Percentiles rank a stretch among this genome's conserved stretches.
These are phyloP conservation scores for Papilio protenor DNA, from an alignment of 2,888 invertebrate genomes.

Conservation along the genomic window DNA sequence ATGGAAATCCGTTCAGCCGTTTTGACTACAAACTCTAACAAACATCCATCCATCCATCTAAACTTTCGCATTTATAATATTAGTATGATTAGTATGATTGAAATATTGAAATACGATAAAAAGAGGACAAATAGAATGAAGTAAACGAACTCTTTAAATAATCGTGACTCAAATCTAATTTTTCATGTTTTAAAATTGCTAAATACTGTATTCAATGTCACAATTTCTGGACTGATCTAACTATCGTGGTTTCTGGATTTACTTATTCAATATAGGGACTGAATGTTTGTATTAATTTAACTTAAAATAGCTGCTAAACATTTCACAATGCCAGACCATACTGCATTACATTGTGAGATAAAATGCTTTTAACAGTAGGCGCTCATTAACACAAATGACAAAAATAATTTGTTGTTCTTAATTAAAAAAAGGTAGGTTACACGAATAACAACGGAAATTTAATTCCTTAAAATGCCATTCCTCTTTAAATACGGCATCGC, in stretches of 20 bases:
- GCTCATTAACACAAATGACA: conserved; percentile 38
- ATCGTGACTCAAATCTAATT: background rate
- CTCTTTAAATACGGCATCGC: conserved; percentile 4
- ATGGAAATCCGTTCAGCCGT: too few relatives aligned
- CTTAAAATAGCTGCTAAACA: background rate
- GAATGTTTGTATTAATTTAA: background rate
- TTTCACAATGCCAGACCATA: background rate
- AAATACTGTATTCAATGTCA: background rate
- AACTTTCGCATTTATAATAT: too few relatives aligned
- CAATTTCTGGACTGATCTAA: background rate
- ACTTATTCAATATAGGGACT: background rate
- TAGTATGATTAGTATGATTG: too few relatives aligned
- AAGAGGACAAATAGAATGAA: background rate
- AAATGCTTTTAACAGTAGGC: conserved; percentile 31
- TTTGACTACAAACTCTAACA: too few relatives aligned
- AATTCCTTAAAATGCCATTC: conserved; percentile 29
- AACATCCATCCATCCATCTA: too few relatives aligned
- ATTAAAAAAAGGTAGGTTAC: conserved; percentile 38
- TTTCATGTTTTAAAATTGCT: background rate
- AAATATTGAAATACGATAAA: background rate
- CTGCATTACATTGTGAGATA: conserved; percentile 4
- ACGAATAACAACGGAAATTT: conserved; percentile 29
- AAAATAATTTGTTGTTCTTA: conserved; percentile 40
- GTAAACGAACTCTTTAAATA: background rate
- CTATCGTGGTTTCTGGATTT: background rate